Evolutionary conservation across 2,888 invertebrate genomes (phyloP).

Genomic region (Cephus nigrinus): DNA sequence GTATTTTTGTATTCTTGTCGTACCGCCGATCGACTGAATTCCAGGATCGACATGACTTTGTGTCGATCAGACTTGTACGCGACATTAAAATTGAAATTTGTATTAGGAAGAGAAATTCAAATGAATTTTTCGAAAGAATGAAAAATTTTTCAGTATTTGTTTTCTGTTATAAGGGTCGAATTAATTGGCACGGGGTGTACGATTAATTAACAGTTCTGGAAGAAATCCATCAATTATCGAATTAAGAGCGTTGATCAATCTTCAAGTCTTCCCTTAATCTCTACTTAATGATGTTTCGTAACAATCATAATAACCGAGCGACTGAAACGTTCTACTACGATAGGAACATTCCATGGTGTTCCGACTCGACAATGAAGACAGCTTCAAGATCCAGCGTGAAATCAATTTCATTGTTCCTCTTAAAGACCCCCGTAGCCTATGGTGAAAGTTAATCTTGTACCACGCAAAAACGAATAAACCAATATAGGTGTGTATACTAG

Average conservation of each 20-base stretch:
- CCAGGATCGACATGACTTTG: neutral
- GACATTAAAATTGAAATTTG: neutral
- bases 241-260: neutral
- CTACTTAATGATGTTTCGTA: neutral
- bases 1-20: neutral
- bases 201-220: neutral
- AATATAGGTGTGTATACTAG: neutral
- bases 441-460: constrained; percentile 2
- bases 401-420: constrained; percentile 6
- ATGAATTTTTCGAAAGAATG: neutral
- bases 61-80: neutral
- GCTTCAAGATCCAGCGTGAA: constrained; percentile 1
- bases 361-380: neutral
- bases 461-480: neutral
- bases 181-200: neutral
- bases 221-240: neutral
- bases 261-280: neutral
- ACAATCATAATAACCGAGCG: neutral
- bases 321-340: neutral
- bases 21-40: neutral
- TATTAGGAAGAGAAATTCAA: neutral
- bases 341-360: neutral
- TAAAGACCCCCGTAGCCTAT: neutral
- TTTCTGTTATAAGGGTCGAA: neutral
- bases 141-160: neutral